Evolutionary conservation across 2,888 invertebrate species (phyloP).

Genomic region (Gasteruption jaculator): DNA sequence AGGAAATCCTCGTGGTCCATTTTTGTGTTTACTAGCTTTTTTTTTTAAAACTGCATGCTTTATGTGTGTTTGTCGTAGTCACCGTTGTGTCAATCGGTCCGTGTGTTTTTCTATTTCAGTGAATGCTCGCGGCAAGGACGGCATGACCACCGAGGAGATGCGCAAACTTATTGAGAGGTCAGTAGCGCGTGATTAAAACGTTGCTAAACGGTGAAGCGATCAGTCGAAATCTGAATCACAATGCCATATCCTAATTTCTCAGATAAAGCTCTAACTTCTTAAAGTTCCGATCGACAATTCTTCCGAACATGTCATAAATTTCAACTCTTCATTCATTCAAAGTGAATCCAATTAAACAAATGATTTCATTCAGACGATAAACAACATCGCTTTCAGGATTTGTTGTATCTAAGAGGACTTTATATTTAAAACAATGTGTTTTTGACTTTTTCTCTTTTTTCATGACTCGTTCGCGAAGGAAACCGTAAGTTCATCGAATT

Average conservation of each 20-base stretch:
- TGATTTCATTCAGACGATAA: too few relatives aligned
- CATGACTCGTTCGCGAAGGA: constrained; percentile 59
- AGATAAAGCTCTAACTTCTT: too few relatives aligned
- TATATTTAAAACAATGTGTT: constrained; percentile 10
- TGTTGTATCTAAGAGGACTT: too few relatives aligned
- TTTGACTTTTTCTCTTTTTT: constrained; percentile 39
- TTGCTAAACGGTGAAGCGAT: constrained; percentile 26
- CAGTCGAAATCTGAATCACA: constrained; percentile 7
- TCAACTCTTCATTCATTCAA: too few relatives aligned
- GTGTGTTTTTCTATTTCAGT: constrained; percentile 61
- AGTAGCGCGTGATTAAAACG: constrained; percentile 55
- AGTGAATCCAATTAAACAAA: too few relatives aligned
- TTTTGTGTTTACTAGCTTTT: too few relatives aligned
- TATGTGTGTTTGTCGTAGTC: constrained; percentile 47
- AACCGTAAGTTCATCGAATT: constrained; percentile 74
- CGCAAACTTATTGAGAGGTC: constrained; percentile 97
- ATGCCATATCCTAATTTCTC: too few relatives aligned
- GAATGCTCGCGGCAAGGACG: constrained; percentile 77
- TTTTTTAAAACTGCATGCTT: constrained; percentile 41
- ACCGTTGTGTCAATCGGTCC: constrained; percentile 56
- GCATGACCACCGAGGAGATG: constrained; percentile 93
- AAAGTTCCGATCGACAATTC: too few relatives aligned
- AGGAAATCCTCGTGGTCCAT: background rate
- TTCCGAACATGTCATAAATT: too few relatives aligned
- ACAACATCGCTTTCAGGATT: constrained; percentile 7